Base-by-base conservation (phyloP, 2,797 vertebrate species). In the Ptychadena robeensis region DNA sequence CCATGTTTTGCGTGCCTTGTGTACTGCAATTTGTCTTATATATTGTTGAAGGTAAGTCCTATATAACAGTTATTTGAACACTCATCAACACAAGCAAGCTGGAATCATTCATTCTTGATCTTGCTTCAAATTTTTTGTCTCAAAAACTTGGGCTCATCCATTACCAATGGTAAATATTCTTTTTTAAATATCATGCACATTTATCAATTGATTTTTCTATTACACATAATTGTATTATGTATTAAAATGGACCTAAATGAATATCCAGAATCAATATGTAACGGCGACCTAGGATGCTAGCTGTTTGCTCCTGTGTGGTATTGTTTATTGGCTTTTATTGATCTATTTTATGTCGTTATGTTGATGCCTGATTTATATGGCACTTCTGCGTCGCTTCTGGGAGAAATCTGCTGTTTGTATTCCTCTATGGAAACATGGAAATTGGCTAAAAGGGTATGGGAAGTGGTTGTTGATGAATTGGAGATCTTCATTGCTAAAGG, bases 161-260 rank as follows among this genome's bases (percentile, higher is more conserved):
- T 86, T 82, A 65, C 67, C 73, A 5, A 3, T 31, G 1, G 80
- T 87, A 82, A 74, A 83, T 34, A 32, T 83, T 86, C 73, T 82
- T 85, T n/a, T 65, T 87, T 85, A 85, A 86, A 87, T 88, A 82
- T 32, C 15, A 8, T 67, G 11, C 38, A 35, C 87, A 68, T 87
- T 87, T 87, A 83, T 78, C 1, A 86, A 87, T 82, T 83, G 1
- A 63, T 77, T 88, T 61, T 87, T 85, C 28, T 28, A n/a, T 84
- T 89, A 80, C n/a, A 80, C 76, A 82, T 57, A 25, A 44, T 86
- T 74, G n/a, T 86, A 22, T 73, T 77, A 85, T 82, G 67, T 85
- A 70, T 86, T 80, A 88, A 88, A 86, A 57, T 86, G 67, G 82
- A 80, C 85, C 76, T 66, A 81, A 34, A 83, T 37, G 63, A 59